These are phyloP conservation scores for Syngnathus scovelli DNA, from an alignment of 2,113 vertebrate species.

Conservation along the genomic window DNA sequence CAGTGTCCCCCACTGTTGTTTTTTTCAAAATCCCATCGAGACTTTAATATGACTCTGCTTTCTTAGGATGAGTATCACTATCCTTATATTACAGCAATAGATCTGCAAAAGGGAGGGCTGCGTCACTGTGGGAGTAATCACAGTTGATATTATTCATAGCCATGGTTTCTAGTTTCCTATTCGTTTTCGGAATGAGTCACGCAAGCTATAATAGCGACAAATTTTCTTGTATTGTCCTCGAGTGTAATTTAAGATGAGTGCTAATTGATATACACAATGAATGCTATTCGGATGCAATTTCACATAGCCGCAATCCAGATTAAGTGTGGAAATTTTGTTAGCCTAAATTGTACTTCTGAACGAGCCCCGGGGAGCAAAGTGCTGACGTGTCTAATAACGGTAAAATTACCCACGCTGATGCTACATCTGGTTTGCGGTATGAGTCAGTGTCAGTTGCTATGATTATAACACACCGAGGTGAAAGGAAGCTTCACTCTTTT, in stretches of 20 bases:
- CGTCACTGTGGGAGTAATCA: too few relatives aligned
- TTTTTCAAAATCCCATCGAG: not conserved
- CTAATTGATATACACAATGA: conserved; percentile 2
- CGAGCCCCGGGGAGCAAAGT: conserved; percentile 21
- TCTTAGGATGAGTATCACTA: not conserved
- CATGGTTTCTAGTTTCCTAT: not conserved
- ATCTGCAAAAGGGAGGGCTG: too few relatives aligned
- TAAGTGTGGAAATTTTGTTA: conserved; percentile 22
- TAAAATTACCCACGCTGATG: conserved; percentile 26
- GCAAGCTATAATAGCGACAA: not conserved
- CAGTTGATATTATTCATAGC: too few relatives aligned
- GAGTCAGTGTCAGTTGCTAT: conserved; percentile 37
- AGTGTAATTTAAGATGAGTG: not conserved
- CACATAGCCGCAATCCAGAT: conserved; percentile 14
- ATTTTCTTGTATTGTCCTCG: not conserved
- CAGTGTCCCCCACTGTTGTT: conserved; percentile 3
- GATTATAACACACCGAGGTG: conserved; percentile 13
- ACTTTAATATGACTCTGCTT: not conserved
- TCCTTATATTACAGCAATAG: not conserved
- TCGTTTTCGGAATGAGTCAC: not conserved
- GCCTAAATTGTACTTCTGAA: conserved; percentile 36
- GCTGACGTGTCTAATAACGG: conserved; percentile 17
- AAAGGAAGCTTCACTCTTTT: conserved; percentile 30
- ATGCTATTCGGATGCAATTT: not conserved
- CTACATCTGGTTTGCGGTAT: conserved; percentile 58